Percentiles rank a stretch among this genome's conserved stretches.
These are phyloP conservation scores for Spizella passerina DNA, from an alignment of 2,797 vertebrate species.

Conservation along the genomic window DNA sequence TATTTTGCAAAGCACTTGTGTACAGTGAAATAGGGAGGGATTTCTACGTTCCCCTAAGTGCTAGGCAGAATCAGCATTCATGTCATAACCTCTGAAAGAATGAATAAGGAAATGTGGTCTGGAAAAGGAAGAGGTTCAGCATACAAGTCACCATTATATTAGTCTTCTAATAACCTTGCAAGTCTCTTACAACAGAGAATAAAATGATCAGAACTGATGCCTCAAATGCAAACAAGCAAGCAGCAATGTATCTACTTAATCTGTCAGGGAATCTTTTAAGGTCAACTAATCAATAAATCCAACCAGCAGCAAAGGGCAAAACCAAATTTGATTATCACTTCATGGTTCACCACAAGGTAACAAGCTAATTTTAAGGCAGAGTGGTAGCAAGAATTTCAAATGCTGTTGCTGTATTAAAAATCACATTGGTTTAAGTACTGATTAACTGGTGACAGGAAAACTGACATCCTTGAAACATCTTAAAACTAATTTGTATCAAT, in stretches of 20 bases:
- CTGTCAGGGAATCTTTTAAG: background rate
- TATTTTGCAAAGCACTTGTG: background rate
- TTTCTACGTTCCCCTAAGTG: background rate
- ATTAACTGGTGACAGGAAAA: background rate
- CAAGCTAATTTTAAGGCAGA: conserved; percentile 18
- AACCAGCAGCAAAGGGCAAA: background rate
- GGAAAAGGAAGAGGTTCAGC: background rate
- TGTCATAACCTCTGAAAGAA: background rate
- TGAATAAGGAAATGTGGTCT: background rate
- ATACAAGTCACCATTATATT: background rate
- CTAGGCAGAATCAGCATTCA: background rate
- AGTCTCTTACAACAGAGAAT: background rate
- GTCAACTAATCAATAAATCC: conserved; percentile 39
- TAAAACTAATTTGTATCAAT: background rate
- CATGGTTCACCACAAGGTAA: background rate
- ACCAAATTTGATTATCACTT: conserved; percentile 18
- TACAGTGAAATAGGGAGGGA: background rate
- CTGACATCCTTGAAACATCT: background rate
- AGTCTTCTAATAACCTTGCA: background rate
- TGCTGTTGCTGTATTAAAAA: background rate
- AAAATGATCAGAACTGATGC: background rate
- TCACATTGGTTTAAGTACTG: background rate
- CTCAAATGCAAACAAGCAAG: conserved; percentile 1
- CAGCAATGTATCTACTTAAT: conserved; percentile 5
- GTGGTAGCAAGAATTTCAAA: background rate